Percentiles rank a stretch among this genome's conserved stretches.
Evolutionary conservation across 2,113 vertebrate species (phyloP).

Genomic region (Chinchilla lanigera): DNA sequence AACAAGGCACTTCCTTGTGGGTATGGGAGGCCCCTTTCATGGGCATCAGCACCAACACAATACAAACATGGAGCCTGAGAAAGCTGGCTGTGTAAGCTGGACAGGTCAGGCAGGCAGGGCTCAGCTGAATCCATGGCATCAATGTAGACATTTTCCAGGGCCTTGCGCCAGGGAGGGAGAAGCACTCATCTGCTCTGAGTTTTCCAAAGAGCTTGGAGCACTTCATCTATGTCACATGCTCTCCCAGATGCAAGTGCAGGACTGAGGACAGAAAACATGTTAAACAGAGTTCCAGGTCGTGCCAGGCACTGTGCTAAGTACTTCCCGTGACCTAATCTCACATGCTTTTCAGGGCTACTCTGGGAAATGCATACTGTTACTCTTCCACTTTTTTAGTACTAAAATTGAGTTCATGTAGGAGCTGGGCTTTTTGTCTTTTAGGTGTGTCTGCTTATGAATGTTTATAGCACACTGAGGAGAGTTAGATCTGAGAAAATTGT

Average conservation of each 20-base stretch:
- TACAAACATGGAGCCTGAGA: not conserved
- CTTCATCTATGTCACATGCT: not conserved
- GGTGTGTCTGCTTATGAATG: not conserved
- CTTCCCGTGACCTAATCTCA: not conserved
- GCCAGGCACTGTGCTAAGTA: not conserved
- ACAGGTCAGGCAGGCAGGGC: rapidly evolving
- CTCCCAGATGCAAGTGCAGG: not conserved
- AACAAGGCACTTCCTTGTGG: not conserved
- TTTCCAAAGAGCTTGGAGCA: not conserved
- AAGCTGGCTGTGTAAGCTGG: not conserved
- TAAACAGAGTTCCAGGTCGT: not conserved
- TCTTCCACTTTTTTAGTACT: not conserved
- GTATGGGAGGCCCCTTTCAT: not conserved
- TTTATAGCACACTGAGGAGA: not conserved
- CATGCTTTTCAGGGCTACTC: not conserved
- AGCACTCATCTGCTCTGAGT: not conserved
- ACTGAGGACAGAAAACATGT: not conserved
- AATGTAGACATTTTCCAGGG: rapidly evolving
- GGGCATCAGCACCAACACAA: not conserved
- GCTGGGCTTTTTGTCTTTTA: not conserved
- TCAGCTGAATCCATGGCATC: rapidly evolving
- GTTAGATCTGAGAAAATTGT: not conserved
- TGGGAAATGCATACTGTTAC: not conserved
- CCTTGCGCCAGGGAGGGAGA: no score
- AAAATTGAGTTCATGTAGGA: not conserved